Percentiles rank a stretch among this genome's conserved stretches.
phyloP scores from a whole-genome alignment of 2,888 invertebrate genomes.

The Spodoptera littoralis region DNA sequence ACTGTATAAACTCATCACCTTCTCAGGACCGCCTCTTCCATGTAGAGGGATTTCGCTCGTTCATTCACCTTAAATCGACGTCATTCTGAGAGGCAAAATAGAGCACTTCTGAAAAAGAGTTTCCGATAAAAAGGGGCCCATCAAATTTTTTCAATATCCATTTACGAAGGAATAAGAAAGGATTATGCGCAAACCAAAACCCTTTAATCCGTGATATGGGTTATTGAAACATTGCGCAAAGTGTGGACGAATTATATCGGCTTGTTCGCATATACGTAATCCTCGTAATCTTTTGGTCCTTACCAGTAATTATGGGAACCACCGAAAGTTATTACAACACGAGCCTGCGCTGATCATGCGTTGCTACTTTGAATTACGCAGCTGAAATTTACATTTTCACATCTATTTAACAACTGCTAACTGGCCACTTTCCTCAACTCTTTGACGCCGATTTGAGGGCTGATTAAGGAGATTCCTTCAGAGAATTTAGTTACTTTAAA shows the following conservation, averaged over 20 bases:
- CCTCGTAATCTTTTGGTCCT: slow-evolving; percentile 60
- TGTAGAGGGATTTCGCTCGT: slow-evolving; percentile 86
- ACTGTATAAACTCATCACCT: slow-evolving; percentile 87
- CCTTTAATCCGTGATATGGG: slow-evolving; percentile 82
- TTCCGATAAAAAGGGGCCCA: slow-evolving; percentile 83
- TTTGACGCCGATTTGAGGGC: slow-evolving; percentile 47
- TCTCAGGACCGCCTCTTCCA: slow-evolving; percentile 84
- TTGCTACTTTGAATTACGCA: slow-evolving; percentile 41
- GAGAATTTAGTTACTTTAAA: slow-evolving; percentile 31
- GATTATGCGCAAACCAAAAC: slow-evolving; percentile 83
- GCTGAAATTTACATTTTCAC: slow-evolving; percentile 50
- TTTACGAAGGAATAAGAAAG: slow-evolving; percentile 84
- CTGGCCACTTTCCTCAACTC: slow-evolving; percentile 30
- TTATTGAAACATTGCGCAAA: slow-evolving; percentile 79
- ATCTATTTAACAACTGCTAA: slow-evolving; percentile 30
- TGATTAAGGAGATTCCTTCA: slow-evolving; percentile 37
- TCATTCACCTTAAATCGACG: slow-evolving; percentile 88
- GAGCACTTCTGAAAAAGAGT: slow-evolving; percentile 83
- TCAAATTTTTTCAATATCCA: slow-evolving; percentile 86
- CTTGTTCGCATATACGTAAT: slow-evolving; percentile 63
- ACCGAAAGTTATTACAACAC: slow-evolving; percentile 59
- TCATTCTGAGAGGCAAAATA: slow-evolving; percentile 86
- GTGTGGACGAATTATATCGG: slow-evolving; percentile 73
- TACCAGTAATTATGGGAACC: slow-evolving; percentile 61
- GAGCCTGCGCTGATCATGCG: slow-evolving; percentile 26